These are phyloP conservation scores for Entelurus aequoreus DNA, from an alignment of 2,113 vertebrate species.

Conservation along the genomic window DNA sequence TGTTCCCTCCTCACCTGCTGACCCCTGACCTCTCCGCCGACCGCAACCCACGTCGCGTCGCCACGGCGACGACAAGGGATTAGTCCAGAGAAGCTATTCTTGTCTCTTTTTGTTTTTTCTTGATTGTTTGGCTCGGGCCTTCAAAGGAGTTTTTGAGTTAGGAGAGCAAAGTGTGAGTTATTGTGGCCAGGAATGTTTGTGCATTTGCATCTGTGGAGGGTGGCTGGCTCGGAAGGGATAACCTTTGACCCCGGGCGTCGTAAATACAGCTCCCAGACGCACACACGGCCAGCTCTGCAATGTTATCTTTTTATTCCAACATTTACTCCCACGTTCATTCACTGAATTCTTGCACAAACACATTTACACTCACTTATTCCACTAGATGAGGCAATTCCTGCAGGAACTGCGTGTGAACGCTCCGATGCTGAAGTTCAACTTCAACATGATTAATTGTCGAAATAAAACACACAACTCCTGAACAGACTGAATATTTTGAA, in stretches of 20 bases:
- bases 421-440: too few species aligned
- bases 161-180: constrained; percentile 38
- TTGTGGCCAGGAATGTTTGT: constrained; percentile 40
- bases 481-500: too few species aligned
- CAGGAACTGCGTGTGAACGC: too few species aligned
- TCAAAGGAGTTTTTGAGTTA: constrained; percentile 29
- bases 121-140: constrained; percentile 42
- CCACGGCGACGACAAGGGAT: constrained; percentile 52
- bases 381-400: too few species aligned
- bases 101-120: constrained; percentile 28
- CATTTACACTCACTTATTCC: too few species aligned
- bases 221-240: constrained; percentile 30
- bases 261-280: constrained; percentile 12
- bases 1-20: constrained; percentile 26
- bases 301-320: constrained; percentile 43
- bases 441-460: too few species aligned
- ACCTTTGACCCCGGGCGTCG: constrained; percentile 55
- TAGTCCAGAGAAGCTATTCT: constrained; percentile 57
- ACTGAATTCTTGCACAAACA: constrained; percentile 18
- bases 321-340: constrained; percentile 21
- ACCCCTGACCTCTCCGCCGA: constrained; percentile 52
- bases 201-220: constrained; percentile 20
- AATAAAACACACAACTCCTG: too few species aligned
- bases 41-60: constrained; percentile 47
- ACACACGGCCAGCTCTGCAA: constrained; percentile 17